A percentile compares a stretch with the other conserved stretches of the same genome.
Evolutionary conservation across 2,797 vertebrate genomes (phyloP).

Genomic region (Peromyscus eremicus): DNA sequence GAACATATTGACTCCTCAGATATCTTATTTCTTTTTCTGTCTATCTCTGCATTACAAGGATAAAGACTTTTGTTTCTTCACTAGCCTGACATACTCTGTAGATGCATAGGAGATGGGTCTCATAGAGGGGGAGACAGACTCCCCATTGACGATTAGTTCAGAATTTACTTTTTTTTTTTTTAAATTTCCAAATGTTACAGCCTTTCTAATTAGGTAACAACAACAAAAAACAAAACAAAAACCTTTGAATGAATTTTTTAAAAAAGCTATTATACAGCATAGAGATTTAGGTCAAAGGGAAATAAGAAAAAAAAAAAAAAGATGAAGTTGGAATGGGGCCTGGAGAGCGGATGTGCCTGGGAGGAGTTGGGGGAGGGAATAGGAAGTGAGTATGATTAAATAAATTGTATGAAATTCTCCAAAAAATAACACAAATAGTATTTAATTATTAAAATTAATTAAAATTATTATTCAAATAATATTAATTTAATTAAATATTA

Average conservation of each 20-base stretch:
- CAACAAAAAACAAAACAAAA: neutral
- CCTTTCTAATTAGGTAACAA: conserved; percentile 31
- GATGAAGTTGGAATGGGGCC: neutral
- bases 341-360: neutral
- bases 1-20: neutral
- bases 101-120: neutral
- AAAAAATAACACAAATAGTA: neutral
- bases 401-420: neutral
- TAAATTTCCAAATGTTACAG: neutral
- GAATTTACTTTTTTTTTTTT: neutral
- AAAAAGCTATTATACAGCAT: neutral
- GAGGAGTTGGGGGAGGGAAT: neutral
- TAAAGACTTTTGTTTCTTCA: neutral
- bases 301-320: neutral
- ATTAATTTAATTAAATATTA: too few species aligned
- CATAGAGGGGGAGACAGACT: neutral
- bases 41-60: neutral
- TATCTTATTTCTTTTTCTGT: neutral
- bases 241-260: neutral
- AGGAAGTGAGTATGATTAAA: too few species aligned
- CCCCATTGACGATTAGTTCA: neutral
- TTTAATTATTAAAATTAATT: too few species aligned
- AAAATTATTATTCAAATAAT: neutral
- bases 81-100: neutral
- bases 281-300: conserved; percentile 1